These are phyloP conservation scores for Steinernema feltiae DNA, from an alignment of 1,140 invertebrate genomes.

Conservation along the genomic window DNA sequence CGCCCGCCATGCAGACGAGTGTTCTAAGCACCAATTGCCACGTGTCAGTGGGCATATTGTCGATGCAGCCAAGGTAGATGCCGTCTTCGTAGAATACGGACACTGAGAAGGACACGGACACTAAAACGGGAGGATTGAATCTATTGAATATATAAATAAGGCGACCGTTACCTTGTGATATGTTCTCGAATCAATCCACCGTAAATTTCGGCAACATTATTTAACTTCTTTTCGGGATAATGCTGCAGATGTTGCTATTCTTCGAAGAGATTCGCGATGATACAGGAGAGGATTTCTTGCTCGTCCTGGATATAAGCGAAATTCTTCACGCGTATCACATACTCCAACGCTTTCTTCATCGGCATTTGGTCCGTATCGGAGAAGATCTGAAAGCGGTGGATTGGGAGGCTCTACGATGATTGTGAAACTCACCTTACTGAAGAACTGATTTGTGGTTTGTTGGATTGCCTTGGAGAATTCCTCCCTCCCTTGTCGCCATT, in stretches of 20 bases:
- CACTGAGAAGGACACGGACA: conserved; percentile 40
- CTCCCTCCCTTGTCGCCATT: not conserved
- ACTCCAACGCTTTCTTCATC: conserved; percentile 65
- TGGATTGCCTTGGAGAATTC: conserved; percentile 85
- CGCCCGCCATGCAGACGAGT: conserved; percentile 43
- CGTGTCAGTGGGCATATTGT: conserved; percentile 59
- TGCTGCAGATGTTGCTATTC: conserved; percentile 96
- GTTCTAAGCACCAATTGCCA: conserved; percentile 57
- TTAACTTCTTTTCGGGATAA: conserved; percentile 93
- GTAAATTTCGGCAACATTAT: conserved; percentile 92
- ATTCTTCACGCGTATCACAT: conserved; percentile 68
- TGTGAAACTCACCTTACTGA: conserved; percentile 64
- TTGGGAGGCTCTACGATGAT: not conserved
- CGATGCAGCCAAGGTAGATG: conserved; percentile 59
- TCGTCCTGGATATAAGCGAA: not conserved
- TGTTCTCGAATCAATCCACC: conserved; percentile 95
- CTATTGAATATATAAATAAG: too few species aligned
- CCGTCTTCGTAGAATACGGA: conserved; percentile 55
- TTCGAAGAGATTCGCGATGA: conserved; percentile 94
- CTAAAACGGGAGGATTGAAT: conserved; percentile 30
- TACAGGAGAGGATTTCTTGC: conserved; percentile 80
- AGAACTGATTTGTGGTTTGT: conserved; percentile 94
- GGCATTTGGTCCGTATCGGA: conserved; percentile 75
- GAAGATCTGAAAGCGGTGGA: conserved; percentile 70
- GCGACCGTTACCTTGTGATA: conserved; percentile 68